Evolutionary conservation across 2,113 vertebrate genomes (phyloP).

Genomic region (Oceanodroma tethys): DNA sequence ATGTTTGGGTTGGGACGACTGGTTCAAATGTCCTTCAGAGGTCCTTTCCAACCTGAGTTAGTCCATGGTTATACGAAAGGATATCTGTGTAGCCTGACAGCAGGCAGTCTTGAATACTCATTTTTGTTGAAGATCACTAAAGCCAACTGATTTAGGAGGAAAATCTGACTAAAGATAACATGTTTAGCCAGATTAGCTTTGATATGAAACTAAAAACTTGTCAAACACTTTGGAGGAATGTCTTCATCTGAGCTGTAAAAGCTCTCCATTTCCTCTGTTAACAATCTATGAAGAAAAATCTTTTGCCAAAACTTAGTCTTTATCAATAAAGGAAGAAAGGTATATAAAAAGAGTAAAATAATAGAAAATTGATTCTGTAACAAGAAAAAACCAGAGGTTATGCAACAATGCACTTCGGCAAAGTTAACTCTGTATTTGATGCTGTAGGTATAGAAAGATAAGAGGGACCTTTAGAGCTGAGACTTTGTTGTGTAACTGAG

Average conservation of each 20-base stretch:
- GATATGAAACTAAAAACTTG: background rate
- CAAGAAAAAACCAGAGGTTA: background rate
- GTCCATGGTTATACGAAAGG: background rate
- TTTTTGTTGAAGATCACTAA: background rate
- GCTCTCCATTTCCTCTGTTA: background rate
- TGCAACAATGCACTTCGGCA: background rate
- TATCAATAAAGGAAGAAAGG: background rate
- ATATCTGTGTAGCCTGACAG: background rate
- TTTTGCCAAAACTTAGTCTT: background rate
- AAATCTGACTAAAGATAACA: background rate
- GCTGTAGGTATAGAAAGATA: background rate
- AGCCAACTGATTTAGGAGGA: background rate
- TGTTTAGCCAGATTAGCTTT: background rate
- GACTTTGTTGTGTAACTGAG: background rate
- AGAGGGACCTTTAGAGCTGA: background rate
- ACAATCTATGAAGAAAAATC: background rate
- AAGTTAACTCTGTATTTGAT: background rate
- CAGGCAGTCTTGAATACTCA: background rate
- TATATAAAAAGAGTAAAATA: background rate
- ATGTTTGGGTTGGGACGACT: background rate
- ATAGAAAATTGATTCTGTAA: background rate
- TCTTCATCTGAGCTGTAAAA: background rate
- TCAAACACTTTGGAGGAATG: background rate
- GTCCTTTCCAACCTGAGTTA: background rate
- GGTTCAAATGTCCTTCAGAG: background rate